These are phyloP conservation scores for Acipenser oxyrinchus DNA, from an alignment of 2,797 vertebrate species.

Conservation along the genomic window DNA sequence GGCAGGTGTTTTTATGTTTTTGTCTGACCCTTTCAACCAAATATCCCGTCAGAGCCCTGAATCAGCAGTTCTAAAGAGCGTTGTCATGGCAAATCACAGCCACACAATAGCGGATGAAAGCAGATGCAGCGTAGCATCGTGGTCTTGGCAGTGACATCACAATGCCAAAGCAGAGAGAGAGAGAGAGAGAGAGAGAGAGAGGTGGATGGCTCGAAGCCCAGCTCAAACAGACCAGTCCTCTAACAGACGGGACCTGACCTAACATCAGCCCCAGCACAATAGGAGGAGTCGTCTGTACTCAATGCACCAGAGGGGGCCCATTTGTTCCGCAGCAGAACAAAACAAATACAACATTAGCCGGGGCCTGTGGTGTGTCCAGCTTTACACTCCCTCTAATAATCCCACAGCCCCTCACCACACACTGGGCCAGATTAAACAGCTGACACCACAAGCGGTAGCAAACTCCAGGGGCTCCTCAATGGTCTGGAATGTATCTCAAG, in stretches of 20 bases:
- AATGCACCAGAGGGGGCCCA: neutral
- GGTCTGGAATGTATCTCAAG: conserved; percentile 29
- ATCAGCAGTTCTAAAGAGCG: conserved; percentile 41
- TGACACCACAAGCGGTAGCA: conserved; percentile 40
- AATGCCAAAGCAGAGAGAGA: conserved; percentile 37
- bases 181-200: conserved; percentile 15
- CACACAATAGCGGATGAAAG: conserved; percentile 51
- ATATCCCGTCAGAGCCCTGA: conserved; percentile 26
- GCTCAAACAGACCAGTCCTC: neutral
- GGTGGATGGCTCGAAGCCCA: conserved; percentile 4
- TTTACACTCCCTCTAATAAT: too few species aligned
- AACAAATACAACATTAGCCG: neutral
- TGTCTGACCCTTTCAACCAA: too few species aligned
- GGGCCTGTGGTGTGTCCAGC: neutral
- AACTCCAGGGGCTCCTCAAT: conserved; percentile 27
- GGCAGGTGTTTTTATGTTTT: too few species aligned
- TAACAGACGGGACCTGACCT: neutral
- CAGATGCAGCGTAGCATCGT: conserved; percentile 51
- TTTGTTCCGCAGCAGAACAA: neutral
- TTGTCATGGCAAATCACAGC: conserved; percentile 49
- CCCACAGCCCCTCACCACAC: neutral
- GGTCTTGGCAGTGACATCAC: conserved; percentile 40
- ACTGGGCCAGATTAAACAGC: conserved; percentile 28
- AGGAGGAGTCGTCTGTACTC: neutral
- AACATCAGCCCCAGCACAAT: neutral